Evolutionary conservation across 2,113 vertebrate genomes (phyloP).

Genomic region (Arvicanthis niloticus): DNA sequence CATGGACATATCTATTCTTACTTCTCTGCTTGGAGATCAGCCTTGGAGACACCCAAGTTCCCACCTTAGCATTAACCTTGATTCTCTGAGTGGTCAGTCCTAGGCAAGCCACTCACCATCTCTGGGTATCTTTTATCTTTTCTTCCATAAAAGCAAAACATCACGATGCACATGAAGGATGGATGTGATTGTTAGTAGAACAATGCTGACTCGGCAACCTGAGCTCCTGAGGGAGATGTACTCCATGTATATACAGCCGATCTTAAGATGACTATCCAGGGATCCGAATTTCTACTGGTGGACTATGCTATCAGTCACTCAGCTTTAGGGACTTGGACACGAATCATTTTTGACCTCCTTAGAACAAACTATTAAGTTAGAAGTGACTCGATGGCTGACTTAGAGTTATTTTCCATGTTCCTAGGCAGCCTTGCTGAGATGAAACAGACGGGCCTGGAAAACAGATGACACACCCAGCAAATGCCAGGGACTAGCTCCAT

Average conservation of each 20-base stretch:
- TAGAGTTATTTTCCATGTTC: conserved; percentile 63
- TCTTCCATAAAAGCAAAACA: neutral
- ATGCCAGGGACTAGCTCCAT: conserved; percentile 52
- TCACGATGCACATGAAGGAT: neutral
- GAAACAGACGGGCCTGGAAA: conserved; percentile 65
- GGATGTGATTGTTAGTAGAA: neutral
- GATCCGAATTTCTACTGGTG: conserved; percentile 59
- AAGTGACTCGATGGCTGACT: conserved; percentile 73
- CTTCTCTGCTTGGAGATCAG: conserved; percentile 15
- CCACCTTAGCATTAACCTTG: neutral
- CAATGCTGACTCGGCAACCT: neutral
- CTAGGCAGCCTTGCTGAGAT: conserved; percentile 65
- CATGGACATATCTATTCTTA: neutral
- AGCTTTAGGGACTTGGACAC: conserved; percentile 55
- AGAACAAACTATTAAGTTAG: conserved; percentile 70
- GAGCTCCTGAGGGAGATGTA: neutral
- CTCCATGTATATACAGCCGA: neutral
- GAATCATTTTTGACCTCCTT: conserved; percentile 67
- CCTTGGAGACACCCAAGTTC: neutral
- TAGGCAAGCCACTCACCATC: neutral
- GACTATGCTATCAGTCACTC: conserved; percentile 62
- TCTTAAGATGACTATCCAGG: conserved; percentile 47
- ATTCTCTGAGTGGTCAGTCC: neutral
- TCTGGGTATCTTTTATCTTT: neutral
- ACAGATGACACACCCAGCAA: conserved; percentile 45